Evolutionary conservation across 2,888 invertebrate genomes (phyloP).

Genomic region (Eumerus sabulonum): DNA sequence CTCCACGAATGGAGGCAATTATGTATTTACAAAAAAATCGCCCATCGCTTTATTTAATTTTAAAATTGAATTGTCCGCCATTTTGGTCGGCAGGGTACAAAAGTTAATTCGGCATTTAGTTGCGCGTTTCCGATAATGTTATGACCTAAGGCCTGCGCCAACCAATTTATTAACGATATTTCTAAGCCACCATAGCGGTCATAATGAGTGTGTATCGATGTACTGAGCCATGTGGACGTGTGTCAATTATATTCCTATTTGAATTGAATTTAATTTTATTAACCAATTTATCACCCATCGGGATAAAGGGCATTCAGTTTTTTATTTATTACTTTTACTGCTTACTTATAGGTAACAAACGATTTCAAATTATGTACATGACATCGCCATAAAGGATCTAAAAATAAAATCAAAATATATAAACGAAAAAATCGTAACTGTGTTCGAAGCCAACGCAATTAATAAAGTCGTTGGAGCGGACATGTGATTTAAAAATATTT

Average conservation of each 20-base stretch:
- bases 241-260: slow-evolving; percentile 40
- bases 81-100: not conserved
- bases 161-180: slow-evolving; percentile 21
- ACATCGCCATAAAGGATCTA: slow-evolving; percentile 7
- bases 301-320: too few species aligned
- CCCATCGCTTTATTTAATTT: slow-evolving; percentile 14
- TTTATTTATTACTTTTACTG: too few species aligned
- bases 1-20: too few species aligned
- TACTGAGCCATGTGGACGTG: not conserved
- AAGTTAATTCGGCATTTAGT: slow-evolving; percentile 27
- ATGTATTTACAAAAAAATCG: not conserved
- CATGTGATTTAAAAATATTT: too few species aligned
- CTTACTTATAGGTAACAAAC: too few species aligned
- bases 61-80: slow-evolving; percentile 19
- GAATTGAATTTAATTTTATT: slow-evolving; percentile 51
- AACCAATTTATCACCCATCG: slow-evolving; percentile 25
- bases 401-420: not conserved
- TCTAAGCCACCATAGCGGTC: too few species aligned
- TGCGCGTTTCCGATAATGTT: slow-evolving; percentile 25
- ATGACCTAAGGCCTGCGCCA: not conserved
- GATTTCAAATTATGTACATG: not conserved
- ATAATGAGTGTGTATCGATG: too few species aligned
- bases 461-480: too few species aligned
- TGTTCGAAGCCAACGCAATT: too few species aligned
- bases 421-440: too few species aligned